Evolutionary conservation across 1,140 invertebrate genomes (phyloP).

Genomic region (Drosophila obscura): DNA sequence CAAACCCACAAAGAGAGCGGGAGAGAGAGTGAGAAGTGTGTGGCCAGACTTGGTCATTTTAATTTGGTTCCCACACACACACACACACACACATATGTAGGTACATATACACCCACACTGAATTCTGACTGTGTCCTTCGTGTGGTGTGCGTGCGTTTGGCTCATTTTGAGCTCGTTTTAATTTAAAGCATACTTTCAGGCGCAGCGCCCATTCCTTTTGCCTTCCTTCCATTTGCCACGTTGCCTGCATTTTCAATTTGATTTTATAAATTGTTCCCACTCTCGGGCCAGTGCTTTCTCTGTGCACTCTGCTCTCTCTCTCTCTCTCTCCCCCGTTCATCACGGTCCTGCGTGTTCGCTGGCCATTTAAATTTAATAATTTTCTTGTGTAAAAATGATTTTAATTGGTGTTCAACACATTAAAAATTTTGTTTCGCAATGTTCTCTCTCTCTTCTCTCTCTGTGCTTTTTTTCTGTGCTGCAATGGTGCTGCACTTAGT

Average conservation of each 20-base stretch:
- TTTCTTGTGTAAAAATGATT: constrained; percentile 70
- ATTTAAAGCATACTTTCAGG: constrained; percentile 50
- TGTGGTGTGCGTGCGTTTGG: constrained; percentile 37
- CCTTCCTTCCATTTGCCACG: constrained; percentile 6
- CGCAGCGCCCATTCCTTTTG: constrained; percentile 15
- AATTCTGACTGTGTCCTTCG: constrained; percentile 1
- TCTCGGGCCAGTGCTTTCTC: not conserved
- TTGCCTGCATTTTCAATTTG: constrained; percentile 54
- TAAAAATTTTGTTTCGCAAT: constrained; percentile 66
- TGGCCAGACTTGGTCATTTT: not conserved
- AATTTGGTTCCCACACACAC: not conserved
- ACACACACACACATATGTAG: not conserved
- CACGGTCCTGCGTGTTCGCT: constrained; percentile 40
- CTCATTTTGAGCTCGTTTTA: constrained; percentile 62
- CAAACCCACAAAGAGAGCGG: not conserved
- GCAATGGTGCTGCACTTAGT: not conserved
- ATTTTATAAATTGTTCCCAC: constrained; percentile 23
- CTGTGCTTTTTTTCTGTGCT: not conserved
- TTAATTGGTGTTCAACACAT: constrained; percentile 70
- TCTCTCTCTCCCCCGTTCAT: no score
- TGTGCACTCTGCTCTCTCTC: not conserved
- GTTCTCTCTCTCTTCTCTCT: constrained; percentile 13
- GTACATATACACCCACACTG: not conserved
- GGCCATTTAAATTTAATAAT: constrained; percentile 64
- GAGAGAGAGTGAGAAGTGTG: not conserved